Conservation (phyloP, 2,113 vertebrate genomes). For the Nanger granti region DNA sequence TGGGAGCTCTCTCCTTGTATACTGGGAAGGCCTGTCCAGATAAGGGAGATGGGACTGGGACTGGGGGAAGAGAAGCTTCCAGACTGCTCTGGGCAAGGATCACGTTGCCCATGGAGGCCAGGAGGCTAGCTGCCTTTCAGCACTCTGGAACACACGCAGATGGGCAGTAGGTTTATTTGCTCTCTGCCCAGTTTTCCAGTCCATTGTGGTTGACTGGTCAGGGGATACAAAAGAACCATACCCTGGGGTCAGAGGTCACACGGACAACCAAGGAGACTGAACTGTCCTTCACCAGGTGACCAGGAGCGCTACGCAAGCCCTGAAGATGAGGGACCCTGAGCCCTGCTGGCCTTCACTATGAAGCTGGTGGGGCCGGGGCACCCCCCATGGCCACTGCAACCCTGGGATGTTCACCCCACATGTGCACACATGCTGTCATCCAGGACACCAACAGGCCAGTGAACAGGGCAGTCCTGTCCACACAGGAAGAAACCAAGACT, state of each 20-base stretch:
- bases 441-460: neutral
- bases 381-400: neutral
- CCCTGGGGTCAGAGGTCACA: neutral
- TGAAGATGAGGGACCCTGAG: too few relatives aligned
- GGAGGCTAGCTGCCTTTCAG: neutral
- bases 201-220: neutral
- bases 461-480: neutral
- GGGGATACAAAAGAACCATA: neutral
- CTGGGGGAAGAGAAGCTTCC: neutral
- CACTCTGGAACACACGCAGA: too few relatives aligned
- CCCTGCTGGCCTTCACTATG: too few relatives aligned
- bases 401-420: too few relatives aligned
- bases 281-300: neutral
- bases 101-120: neutral
- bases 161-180: neutral
- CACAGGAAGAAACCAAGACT: neutral
- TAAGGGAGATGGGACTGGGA: neutral
- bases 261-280: accelerated
- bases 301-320: neutral
- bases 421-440: neutral
- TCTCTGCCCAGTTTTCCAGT: neutral
- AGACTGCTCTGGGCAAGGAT: neutral
- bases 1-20: neutral
- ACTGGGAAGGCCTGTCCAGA: neutral
- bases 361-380: neutral